Percentiles rank a stretch among this genome's conserved stretches.
Conservation (phyloP, 1,140 invertebrate species). For the Vollenhovia emeryi region DNA sequence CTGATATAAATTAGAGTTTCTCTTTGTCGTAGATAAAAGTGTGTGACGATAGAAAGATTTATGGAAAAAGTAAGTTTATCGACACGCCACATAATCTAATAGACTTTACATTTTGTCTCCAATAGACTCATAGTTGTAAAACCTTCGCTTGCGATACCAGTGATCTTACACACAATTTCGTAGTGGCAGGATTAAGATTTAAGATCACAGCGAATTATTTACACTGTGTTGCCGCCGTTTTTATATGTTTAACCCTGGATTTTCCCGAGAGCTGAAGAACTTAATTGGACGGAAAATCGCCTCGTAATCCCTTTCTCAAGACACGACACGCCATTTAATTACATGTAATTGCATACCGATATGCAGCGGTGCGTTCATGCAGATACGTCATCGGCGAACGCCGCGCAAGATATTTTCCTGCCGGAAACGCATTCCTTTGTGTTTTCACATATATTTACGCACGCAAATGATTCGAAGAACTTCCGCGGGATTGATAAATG, state of each 20-base stretch:
- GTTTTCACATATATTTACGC: conserved; percentile 18
- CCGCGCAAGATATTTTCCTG: background rate
- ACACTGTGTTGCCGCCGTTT: background rate
- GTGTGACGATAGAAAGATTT: background rate
- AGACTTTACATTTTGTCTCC: background rate
- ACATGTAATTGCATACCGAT: conserved; percentile 49
- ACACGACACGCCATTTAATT: conserved; percentile 46
- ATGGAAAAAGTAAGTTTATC: background rate
- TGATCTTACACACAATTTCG: background rate
- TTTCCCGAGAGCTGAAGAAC: background rate
- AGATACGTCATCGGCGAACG: background rate
- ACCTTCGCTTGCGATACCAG: background rate
- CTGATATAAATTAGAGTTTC: background rate
- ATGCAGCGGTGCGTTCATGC: conserved; percentile 8
- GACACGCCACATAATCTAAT: background rate
- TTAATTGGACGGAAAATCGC: conserved; percentile 48
- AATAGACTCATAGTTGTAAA: background rate
- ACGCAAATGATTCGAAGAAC: background rate
- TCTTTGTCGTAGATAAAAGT: background rate
- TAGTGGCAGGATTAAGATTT: background rate
- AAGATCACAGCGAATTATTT: background rate
- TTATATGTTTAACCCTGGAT: background rate
- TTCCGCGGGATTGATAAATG: conserved; percentile 26
- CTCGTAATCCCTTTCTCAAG: background rate
- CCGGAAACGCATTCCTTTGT: conserved; percentile 4